phyloP scores from a whole-genome alignment of 1,140 invertebrate genomes.

The Rhopalosiphum padi region DNA sequence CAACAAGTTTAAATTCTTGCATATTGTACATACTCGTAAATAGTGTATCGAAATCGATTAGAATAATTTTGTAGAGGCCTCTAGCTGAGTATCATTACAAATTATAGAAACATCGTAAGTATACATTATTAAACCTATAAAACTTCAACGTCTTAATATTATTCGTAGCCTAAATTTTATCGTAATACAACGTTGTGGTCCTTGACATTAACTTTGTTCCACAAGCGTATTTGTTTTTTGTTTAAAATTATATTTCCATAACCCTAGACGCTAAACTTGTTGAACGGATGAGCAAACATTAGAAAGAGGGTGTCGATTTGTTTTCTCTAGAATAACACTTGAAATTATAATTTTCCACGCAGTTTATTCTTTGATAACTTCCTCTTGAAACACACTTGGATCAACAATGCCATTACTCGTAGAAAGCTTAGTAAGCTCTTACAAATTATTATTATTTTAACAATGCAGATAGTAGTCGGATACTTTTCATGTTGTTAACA shows the following conservation, averaged over 20 bases:
- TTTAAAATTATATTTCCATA: constrained; percentile 27
- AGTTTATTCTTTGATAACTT: constrained; percentile 24
- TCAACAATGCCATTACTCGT: not conserved
- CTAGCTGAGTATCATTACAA: too few species aligned
- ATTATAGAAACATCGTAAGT: not conserved
- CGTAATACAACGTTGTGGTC: not conserved
- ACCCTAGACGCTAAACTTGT: not conserved
- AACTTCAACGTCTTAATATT: not conserved
- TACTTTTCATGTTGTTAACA: not conserved
- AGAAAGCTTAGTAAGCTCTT: not conserved
- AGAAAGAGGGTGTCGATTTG: constrained; percentile 29
- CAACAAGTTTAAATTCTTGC: not conserved
- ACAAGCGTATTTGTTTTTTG: not conserved
- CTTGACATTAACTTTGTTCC: not conserved
- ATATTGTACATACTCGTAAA: not conserved
- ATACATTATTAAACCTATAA: not conserved
- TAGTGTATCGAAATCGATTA: not conserved
- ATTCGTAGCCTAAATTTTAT: constrained; percentile 4
- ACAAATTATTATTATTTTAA: not conserved
- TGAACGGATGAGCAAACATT: constrained; percentile 25
- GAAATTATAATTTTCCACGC: constrained; percentile 2
- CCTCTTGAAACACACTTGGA: constrained; percentile 4
- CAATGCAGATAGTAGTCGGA: not conserved
- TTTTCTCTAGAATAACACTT: constrained; percentile 37
- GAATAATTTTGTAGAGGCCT: not conserved